Evolutionary conservation across 1,140 invertebrate genomes (phyloP), one percentile per base, ranked within the genome.

Genomic region (Aphis gossypii): DNA sequence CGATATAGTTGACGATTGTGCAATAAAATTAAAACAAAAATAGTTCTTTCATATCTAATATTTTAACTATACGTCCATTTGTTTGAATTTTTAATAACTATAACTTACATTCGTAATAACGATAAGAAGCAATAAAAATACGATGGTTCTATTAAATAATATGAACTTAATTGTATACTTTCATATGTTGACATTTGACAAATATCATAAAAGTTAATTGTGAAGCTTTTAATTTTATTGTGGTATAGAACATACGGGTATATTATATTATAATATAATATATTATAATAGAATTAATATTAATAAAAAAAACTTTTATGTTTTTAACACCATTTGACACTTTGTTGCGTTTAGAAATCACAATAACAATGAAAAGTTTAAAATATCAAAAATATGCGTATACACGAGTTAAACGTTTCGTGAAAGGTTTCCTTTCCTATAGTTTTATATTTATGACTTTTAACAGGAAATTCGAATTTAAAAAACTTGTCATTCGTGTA

Each of bases 331-430:
- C n/a, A 46, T 88, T 51, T 35, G 46, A 88, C 46, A 35, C 23
- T 48, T 88, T 18, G 86, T n/a, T 48, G 30, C 86, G 18, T 51
- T 88, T 88, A 21, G 30, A 35, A 88, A 88, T 21, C 30, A 88
- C 30, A 87, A 87, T 87, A 48, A 88, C 23, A 83, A 41, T 46
- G 41, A 30, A 86, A 86, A 86, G 44, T 88, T 38, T 51, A 76
- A 76, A 76, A 76, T 76, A 25, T 88, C 46, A 88, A n/a, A n/a
- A 88, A 88, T n/a, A 35, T 7, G 20, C 86, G 9, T 51, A 46
- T 35, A 51, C 20, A n/a, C 38, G 18, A 48, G 86, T 88, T 88
- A 88, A 88, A 88, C 86, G 86, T 88, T n/a, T 30, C 46, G 86
- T 88, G 30, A 48, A 51, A 20, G 46, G n/a, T 88, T 88, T 88